Evolutionary conservation across 2,113 vertebrate species (phyloP).

Genomic region (Pteropus alecto): DNA sequence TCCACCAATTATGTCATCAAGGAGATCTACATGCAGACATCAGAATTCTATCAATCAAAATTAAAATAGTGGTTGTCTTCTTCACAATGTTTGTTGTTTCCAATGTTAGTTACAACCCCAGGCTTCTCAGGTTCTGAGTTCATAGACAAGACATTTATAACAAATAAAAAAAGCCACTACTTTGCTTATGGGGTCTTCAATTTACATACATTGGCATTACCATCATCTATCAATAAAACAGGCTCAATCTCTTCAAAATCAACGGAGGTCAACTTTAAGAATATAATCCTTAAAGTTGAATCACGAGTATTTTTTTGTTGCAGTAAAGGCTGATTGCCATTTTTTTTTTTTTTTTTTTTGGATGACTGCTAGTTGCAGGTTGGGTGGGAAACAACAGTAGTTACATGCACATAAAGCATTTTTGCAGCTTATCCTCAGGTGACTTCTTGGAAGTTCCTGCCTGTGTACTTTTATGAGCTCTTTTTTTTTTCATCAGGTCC

Average conservation of each 20-base stretch:
- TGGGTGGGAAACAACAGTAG: neutral
- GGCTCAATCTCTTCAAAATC: constrained; percentile 90
- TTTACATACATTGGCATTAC: constrained; percentile 90
- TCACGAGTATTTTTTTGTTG: constrained; percentile 85
- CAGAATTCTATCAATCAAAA: constrained; percentile 87
- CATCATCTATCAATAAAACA: constrained; percentile 91
- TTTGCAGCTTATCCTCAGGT: neutral
- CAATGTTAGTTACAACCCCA: constrained; percentile 91
- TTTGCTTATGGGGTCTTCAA: constrained; percentile 92
- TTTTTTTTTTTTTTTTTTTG: constrained; percentile 52
- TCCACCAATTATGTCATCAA: constrained; percentile 91
- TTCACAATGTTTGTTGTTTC: constrained; percentile 92
- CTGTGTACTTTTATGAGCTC: neutral
- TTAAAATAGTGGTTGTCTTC: constrained; percentile 90
- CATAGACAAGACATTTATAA: constrained; percentile 91
- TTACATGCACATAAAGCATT: neutral
- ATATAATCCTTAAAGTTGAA: constrained; percentile 89
- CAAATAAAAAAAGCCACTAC: constrained; percentile 88
- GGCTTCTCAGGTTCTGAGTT: constrained; percentile 94
- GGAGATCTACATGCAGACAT: constrained; percentile 88
- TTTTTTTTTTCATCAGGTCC: neutral
- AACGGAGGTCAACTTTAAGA: constrained; percentile 87
- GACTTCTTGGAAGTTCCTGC: neutral
- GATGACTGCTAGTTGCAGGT: constrained; percentile 66
- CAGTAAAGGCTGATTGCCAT: constrained; percentile 83